phyloP scores from a whole-genome alignment of 2,797 vertebrate species.

The Falco columbarius region DNA sequence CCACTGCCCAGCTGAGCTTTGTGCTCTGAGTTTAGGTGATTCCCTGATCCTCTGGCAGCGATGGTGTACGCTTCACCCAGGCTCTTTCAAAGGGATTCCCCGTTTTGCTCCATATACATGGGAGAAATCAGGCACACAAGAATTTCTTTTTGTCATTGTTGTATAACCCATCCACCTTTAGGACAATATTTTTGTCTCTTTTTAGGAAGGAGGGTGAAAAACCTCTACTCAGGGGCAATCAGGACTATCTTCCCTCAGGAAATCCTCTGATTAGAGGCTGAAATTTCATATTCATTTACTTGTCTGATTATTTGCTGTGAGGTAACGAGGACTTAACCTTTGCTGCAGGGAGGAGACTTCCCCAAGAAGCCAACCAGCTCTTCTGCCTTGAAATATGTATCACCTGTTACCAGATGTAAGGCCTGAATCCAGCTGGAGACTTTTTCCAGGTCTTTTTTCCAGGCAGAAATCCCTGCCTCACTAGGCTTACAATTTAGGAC shows the following conservation, averaged over 20 bases:
- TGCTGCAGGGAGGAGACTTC: not conserved
- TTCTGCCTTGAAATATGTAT: not conserved
- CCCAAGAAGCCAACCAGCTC: not conserved
- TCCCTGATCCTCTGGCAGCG: not conserved
- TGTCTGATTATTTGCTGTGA: not conserved
- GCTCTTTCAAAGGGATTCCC: not conserved
- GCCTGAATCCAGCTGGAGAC: not conserved
- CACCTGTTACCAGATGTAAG: not conserved
- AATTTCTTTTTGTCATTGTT: not conserved
- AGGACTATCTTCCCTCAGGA: not conserved
- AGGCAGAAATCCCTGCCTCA: not conserved
- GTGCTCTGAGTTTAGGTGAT: rapidly evolving
- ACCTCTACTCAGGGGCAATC: not conserved
- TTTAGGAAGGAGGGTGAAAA: not conserved
- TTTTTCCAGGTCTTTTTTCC: not conserved
- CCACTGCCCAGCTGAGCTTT: rapidly evolving
- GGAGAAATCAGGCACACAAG: not conserved
- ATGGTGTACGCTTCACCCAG: rapidly evolving
- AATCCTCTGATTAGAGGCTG: not conserved
- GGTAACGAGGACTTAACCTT: not conserved
- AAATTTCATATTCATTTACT: not conserved
- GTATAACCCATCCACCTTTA: not conserved
- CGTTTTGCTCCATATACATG: not conserved
- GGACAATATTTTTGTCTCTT: not conserved
- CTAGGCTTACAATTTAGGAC: not conserved